Conservation (phyloP, 2,797 vertebrate species). For the Yasuhikotakia modesta region DNA sequence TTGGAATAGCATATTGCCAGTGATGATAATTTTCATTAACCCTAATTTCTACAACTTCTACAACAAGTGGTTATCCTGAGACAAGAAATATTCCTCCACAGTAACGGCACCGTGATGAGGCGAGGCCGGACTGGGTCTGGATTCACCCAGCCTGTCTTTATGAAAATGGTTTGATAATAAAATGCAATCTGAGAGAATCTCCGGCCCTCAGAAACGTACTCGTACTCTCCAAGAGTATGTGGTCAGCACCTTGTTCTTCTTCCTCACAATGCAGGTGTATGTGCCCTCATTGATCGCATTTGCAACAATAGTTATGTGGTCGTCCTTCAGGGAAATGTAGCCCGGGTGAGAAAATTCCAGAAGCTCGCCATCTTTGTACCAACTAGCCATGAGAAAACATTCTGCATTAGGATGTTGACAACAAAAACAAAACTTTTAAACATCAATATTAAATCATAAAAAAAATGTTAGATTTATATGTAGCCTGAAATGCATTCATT, state of each 20-base stretch:
- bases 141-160: slow-evolving; percentile 41
- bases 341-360: slow-evolving; percentile 92
- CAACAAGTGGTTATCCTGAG: not conserved
- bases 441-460: not conserved
- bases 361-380: slow-evolving; percentile 96
- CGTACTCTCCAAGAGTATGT: slow-evolving; percentile 94
- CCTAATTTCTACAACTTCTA: not conserved
- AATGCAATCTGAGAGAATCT: not conserved
- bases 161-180: slow-evolving; percentile 29
- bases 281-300: slow-evolving; percentile 96
- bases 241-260: slow-evolving; percentile 86
- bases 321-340: slow-evolving; percentile 88
- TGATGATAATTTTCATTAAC: not conserved
- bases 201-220: slow-evolving; percentile 77
- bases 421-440: not conserved
- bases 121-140: slow-evolving; percentile 37
- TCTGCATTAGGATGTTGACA: slow-evolving; percentile 7
- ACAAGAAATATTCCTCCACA: not conserved
- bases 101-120: slow-evolving; percentile 12
- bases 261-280: slow-evolving; percentile 92
- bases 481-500: too few species aligned
- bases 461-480: too few species aligned
- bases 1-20: not conserved
- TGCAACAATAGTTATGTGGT: slow-evolving; percentile 93
- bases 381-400: slow-evolving; percentile 72